Evolutionary conservation across 2,888 invertebrate species (phyloP), one percentile per base, ranked within the genome.

Genomic region (Leptothorax acervorum): DNA sequence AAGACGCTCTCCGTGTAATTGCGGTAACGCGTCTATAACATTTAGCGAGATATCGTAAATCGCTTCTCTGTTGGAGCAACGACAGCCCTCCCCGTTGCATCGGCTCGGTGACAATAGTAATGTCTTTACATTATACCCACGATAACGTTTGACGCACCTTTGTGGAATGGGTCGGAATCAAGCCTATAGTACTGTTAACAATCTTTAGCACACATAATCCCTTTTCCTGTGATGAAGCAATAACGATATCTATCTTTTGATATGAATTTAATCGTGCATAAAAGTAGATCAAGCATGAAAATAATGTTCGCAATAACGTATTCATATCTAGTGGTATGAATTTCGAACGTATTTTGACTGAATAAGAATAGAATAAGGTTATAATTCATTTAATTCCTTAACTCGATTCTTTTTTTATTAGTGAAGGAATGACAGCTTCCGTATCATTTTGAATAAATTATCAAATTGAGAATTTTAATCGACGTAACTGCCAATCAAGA

Each of bases 101-200:
- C 42, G 23, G 65, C 28, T 39, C 18, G 23, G 15, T 15, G n/a
- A 28, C 53, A 31, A 55, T 42, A 11, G 8, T 35, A 57, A 48
- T 60, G 48, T 60, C 79, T 60, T 71, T 71, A 71, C 57, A 6
- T 71, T 71, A 71, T 70, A 6, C 3, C 1, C 5, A n/a, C 42
- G 11, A 53, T 28, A 31, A 57, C 45, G 12, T 60, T 57, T 48
- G 23, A 57, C 23, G 18, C 23, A 48, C 5, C 45, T 71, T 57
- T 60, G 35, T 45, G 23, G 31, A 78, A 35, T 18, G 4, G 57
- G 15, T 35, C 57, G 15, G 18, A 57, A 57, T 79, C 70, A 48
- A 45, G 57, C 45, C 57, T 71, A 71, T 71, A 71, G 18, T 11
- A 8, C 15, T 48, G 28, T 55, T n/a, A 31, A 66, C 15, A 35